A percentile compares a stretch with the other conserved stretches of the same genome.
These are phyloP conservation scores for Chalcosyrphus nemorum DNA, from an alignment of 2,888 invertebrate genomes.

Conservation along the genomic window DNA sequence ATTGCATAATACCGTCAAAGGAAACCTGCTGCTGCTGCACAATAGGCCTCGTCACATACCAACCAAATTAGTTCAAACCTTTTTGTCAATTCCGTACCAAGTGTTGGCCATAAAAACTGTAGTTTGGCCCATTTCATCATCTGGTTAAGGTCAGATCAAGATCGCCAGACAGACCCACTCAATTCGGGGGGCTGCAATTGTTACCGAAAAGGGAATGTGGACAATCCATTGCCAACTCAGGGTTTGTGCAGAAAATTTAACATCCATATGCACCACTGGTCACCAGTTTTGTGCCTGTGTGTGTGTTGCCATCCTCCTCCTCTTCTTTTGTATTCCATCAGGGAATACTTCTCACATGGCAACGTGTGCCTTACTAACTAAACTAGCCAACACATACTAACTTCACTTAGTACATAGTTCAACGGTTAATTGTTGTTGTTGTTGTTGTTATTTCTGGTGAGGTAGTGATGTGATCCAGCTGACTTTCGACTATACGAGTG, in stretches of 20 bases:
- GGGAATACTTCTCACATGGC: neutral
- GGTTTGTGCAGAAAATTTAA: neutral
- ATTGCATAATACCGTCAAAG: constrained; percentile 42
- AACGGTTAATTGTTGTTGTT: constrained; percentile 27
- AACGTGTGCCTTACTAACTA: constrained; percentile 11
- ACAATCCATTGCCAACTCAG: neutral
- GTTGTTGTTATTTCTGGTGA: constrained; percentile 32
- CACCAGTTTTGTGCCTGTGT: no score
- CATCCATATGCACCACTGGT: constrained; percentile 42
- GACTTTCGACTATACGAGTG: constrained; percentile 37
- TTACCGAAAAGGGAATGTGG: neutral
- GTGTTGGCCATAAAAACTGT: constrained; percentile 52
- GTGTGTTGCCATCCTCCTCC: constrained; percentile 4
- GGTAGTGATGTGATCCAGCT: no score
- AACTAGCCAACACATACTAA: constrained; percentile 28
- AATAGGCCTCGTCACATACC: neutral
- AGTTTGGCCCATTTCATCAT: constrained; percentile 44
- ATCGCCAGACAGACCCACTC: constrained; percentile 13
- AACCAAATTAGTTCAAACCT: constrained; percentile 16
- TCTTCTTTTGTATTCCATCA: constrained; percentile 33
- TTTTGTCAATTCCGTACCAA: constrained; percentile 35
- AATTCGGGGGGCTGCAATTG: constrained; percentile 24
- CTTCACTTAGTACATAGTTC: constrained; percentile 38
- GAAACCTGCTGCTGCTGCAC: neutral
- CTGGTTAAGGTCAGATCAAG: constrained; percentile 45